Base-by-base conservation (phyloP, 2,888 invertebrate genomes). In the Volucella inanis region DNA sequence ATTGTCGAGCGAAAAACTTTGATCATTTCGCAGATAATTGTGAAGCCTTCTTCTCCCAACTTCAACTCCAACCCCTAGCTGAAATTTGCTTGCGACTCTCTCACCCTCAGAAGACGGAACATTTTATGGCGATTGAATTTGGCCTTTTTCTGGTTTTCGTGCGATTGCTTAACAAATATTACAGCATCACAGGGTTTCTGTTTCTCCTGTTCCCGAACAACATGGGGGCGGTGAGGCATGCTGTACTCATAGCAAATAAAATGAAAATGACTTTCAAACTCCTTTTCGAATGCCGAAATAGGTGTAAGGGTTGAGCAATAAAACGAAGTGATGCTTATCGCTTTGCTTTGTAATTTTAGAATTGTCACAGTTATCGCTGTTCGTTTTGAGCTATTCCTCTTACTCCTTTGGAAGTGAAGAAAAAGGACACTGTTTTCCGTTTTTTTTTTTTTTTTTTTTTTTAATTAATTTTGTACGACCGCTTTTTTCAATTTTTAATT, bases 1-100 rank as follows among this genome's bases (percentile, higher is more conserved):
- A 71, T 71, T 71, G 59, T 15, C 71, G 59, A 31, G 18, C 0
- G 57, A n/a, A 22, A 71, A 71, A 71, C 59, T 71, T 71, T 71
- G 71, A 61, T 71, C 71, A 50, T 71, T 71, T 71, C 71, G 59
- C 59, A 59, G 71, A 71, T 71, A 71, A 71, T 71, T 71, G 71
- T 59, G 59, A 61, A 61, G 50, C 71, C 59, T 49, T 54, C 70
- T 50, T 59, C 39, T 68, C n/a, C 52, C 50, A 11, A 55, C 18
- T 14, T 11, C 12, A 3, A 38, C 6, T n/a, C 31, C n/a, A 10
- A 57, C 39, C 39, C 39, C 39, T 3, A 2, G 18, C 2, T 3
- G 18, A 22, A 22, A 22, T 22, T 22, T 22, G 18, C 18, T 3
- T 2, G 8, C 31, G n/a, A 8, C 22, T n/a, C 55, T 31, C 10